phyloP scores from a whole-genome alignment of 2,888 invertebrate genomes.

The Polietes domitor region DNA sequence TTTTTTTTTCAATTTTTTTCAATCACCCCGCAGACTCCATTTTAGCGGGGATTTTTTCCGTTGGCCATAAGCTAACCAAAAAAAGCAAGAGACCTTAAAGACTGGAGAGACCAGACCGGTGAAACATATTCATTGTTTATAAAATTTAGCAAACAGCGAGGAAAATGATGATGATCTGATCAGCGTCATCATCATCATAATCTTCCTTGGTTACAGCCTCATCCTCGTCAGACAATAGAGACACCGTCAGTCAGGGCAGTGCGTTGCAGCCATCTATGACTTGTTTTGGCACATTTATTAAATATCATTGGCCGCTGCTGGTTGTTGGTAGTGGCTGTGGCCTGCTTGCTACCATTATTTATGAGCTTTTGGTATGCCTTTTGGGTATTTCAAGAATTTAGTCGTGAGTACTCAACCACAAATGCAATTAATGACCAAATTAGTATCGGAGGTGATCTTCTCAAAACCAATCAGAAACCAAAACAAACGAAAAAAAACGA shows the following conservation, averaged over 20 bases:
- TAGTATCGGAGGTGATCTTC: slow-evolving; percentile 58
- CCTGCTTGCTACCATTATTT: slow-evolving; percentile 66
- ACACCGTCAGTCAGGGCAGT: slow-evolving; percentile 56
- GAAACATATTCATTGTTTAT: not conserved
- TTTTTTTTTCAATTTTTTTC: no score
- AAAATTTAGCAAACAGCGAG: not conserved
- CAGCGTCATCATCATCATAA: slow-evolving; percentile 43
- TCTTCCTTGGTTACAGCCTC: no score
- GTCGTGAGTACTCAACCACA: slow-evolving; percentile 70
- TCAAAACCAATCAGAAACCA: slow-evolving; percentile 33
- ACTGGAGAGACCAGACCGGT: not conserved
- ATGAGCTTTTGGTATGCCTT: slow-evolving; percentile 72
- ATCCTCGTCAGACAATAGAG: slow-evolving; percentile 37
- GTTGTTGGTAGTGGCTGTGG: slow-evolving; percentile 35
- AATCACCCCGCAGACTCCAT: no score
- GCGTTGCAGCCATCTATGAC: slow-evolving; percentile 62
- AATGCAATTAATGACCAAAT: slow-evolving; percentile 72
- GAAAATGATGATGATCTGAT: slow-evolving; percentile 50
- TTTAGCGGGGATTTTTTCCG: not conserved
- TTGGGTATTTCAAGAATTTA: slow-evolving; percentile 71
- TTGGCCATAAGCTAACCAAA: not conserved
- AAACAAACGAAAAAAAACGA: no score
- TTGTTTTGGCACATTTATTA: slow-evolving; percentile 68
- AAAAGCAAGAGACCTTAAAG: no score
- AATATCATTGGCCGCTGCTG: slow-evolving; percentile 61